Percentiles rank a stretch among this genome's conserved stretches.
These are phyloP conservation scores for Erebia ligea DNA, from an alignment of 2,888 invertebrate species.

Conservation along the genomic window DNA sequence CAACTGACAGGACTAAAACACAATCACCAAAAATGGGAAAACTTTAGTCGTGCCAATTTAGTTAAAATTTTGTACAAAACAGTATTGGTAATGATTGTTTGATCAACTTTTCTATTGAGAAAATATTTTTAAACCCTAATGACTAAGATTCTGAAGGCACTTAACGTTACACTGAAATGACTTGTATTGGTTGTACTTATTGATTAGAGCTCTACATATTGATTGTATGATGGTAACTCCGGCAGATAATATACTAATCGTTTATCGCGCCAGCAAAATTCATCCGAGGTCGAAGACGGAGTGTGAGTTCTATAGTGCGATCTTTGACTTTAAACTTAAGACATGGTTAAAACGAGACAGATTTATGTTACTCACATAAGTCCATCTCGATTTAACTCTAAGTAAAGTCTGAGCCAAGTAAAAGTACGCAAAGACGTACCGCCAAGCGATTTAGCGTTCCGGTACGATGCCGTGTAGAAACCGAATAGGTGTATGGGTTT, in stretches of 20 bases:
- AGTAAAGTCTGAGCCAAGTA: too few relatives aligned
- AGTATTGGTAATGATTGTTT: slow-evolving; percentile 47
- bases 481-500: too few relatives aligned
- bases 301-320: slow-evolving; percentile 2
- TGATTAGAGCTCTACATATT: slow-evolving; percentile 69
- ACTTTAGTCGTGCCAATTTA: neutral
- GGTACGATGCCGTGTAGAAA: too few relatives aligned
- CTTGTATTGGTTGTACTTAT: slow-evolving; percentile 74
- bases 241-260: slow-evolving; percentile 65
- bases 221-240: slow-evolving; percentile 82
- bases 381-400: too few relatives aligned
- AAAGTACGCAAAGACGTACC: too few relatives aligned
- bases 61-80: neutral
- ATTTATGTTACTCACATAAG: too few relatives aligned
- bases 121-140: slow-evolving; percentile 74
- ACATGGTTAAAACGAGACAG: too few relatives aligned
- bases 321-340: too few relatives aligned
- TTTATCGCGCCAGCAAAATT: slow-evolving; percentile 61
- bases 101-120: slow-evolving; percentile 48
- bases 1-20: neutral
- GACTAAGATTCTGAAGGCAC: slow-evolving; percentile 81
- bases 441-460: too few relatives aligned
- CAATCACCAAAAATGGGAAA: neutral
- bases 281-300: slow-evolving; percentile 48
- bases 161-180: slow-evolving; percentile 79